These are phyloP conservation scores for Onchidella celtica DNA, from an alignment of 2,888 invertebrate genomes.

Conservation along the genomic window DNA sequence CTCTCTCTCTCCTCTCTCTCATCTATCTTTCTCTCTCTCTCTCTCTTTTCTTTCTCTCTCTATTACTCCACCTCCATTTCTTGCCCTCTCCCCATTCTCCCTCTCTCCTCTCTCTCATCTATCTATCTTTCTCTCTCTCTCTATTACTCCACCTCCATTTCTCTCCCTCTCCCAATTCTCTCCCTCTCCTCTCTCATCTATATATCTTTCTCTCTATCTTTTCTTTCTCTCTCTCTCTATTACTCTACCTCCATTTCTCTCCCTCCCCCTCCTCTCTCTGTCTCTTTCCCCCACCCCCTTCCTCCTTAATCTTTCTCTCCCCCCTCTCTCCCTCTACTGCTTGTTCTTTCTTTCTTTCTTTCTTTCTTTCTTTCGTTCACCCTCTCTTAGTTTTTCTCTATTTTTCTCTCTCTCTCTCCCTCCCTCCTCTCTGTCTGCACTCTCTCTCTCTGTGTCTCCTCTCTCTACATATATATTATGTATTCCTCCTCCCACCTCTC, in stretches of 20 bases:
- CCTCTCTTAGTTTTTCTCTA: too few relatives aligned
- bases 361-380: too few relatives aligned
- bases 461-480: too few relatives aligned
- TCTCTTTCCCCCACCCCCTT: too few relatives aligned
- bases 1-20: constrained; percentile 14
- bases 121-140: not conserved
- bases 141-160: not conserved
- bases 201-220: not conserved
- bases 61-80: not conserved
- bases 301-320: too few relatives aligned
- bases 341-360: too few relatives aligned
- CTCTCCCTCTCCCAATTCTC: not conserved
- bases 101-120: constrained; percentile 1
- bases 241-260: constrained; percentile 12
- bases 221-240: constrained; percentile 1
- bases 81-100: not conserved
- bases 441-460: too few relatives aligned
- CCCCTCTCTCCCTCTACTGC: too few relatives aligned
- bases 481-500: too few relatives aligned
- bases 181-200: constrained; percentile 2
- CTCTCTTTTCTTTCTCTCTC: not conserved
- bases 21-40: not conserved
- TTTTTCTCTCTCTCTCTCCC: too few relatives aligned
- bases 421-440: too few relatives aligned
- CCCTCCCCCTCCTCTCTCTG: constrained; percentile 18